Conservation (phyloP, 2,888 invertebrate genomes). For the Ennomos quercinarius region DNA sequence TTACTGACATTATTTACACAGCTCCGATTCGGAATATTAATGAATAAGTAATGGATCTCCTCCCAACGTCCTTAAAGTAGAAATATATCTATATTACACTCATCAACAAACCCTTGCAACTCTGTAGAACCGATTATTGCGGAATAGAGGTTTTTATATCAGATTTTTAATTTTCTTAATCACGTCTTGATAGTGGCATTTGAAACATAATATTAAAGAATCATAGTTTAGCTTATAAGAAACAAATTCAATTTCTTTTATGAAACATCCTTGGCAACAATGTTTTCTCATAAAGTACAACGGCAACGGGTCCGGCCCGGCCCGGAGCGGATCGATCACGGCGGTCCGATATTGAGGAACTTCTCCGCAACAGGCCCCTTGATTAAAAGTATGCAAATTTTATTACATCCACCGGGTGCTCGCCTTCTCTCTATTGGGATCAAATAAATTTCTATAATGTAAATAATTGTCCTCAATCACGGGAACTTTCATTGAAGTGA, state of each 20-base stretch:
- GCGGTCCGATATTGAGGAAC: conserved; percentile 84
- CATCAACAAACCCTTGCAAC: too few relatives aligned
- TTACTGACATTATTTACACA: conserved; percentile 55
- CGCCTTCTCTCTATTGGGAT: conserved; percentile 56
- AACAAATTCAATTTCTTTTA: not conserved
- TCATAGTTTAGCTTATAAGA: too few relatives aligned
- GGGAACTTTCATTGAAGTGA: conserved; percentile 34
- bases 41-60: conserved; percentile 28
- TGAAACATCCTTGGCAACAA: conserved; percentile 10
- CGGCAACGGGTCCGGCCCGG: conserved; percentile 58
- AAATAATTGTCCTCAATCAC: conserved; percentile 51
- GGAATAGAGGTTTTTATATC: too few relatives aligned
- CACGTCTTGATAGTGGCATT: too few relatives aligned
- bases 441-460: conserved; percentile 55
- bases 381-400: conserved; percentile 87
- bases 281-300: conserved; percentile 40
- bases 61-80: conserved; percentile 3
- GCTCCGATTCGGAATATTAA: conserved; percentile 38
- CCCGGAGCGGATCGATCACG: conserved; percentile 77
- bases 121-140: too few relatives aligned
- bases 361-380: conserved; percentile 86
- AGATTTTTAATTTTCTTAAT: too few relatives aligned
- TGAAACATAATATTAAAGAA: too few relatives aligned
- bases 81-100: not conserved
- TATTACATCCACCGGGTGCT: conserved; percentile 79